Conservation (phyloP, 1,140 invertebrate species). For the Ceratosolen solmsi region DNA sequence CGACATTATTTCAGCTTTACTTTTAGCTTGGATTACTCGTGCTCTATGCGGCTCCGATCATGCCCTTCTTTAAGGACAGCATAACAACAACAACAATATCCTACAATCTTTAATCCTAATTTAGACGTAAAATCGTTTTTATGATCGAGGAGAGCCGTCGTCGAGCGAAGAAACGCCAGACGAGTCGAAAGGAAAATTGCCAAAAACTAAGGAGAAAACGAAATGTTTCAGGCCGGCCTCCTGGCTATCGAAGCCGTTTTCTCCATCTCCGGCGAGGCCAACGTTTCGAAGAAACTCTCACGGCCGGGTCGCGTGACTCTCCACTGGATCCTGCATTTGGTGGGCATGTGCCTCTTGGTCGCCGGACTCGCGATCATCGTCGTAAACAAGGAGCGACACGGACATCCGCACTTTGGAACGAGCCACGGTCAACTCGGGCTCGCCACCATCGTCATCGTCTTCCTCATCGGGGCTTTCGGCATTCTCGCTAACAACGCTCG, state of each 20-base stretch:
- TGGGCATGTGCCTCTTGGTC: slow-evolving; percentile 60
- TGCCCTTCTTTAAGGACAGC: too few species aligned
- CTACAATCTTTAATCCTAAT: too few species aligned
- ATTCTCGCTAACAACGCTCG: slow-evolving; percentile 65
- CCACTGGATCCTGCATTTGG: slow-evolving; percentile 65
- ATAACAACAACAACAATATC: too few species aligned
- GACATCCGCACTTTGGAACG: slow-evolving; percentile 60
- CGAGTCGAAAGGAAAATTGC: too few species aligned
- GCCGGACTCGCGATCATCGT: slow-evolving; percentile 65
- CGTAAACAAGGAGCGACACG: slow-evolving; percentile 60
- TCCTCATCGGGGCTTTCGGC: slow-evolving; percentile 59
- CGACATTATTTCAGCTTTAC: too few species aligned
- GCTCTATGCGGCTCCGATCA: too few species aligned
- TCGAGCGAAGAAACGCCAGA: too few species aligned
- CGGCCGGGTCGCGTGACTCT: slow-evolving; percentile 60
- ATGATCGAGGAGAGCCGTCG: too few species aligned
- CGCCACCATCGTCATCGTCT: slow-evolving; percentile 59
- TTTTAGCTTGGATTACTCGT: too few species aligned
- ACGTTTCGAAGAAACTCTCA: slow-evolving; percentile 56
- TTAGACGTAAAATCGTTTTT: too few species aligned
- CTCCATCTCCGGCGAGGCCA: slow-evolving; percentile 65
- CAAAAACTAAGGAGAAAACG: too few species aligned
- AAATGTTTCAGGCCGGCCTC: slow-evolving; percentile 62
- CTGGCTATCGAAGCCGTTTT: slow-evolving; percentile 65
- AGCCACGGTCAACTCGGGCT: slow-evolving; percentile 64